These are phyloP conservation scores for Tauraco hartlaubi DNA, from an alignment of 2,797 vertebrate species.

Conservation along the genomic window DNA sequence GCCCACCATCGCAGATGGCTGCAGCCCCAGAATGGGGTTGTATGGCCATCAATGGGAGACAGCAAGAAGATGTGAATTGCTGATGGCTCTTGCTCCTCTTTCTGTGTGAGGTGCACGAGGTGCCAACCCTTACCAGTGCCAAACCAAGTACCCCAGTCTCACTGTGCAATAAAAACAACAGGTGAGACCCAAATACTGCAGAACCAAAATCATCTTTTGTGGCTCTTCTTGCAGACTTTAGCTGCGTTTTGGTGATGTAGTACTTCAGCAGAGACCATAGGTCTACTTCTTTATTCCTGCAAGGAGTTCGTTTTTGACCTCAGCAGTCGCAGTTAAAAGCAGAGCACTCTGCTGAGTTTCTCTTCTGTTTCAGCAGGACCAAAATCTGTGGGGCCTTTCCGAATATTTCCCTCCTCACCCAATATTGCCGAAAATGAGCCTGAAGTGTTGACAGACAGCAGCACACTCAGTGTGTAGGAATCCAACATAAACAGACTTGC, in stretches of 20 bases:
- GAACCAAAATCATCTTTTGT: background rate
- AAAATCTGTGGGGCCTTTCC: conserved; percentile 12
- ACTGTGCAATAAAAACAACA: background rate
- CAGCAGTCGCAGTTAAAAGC: background rate
- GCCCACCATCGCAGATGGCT: background rate
- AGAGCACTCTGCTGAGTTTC: background rate
- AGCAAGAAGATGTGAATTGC: background rate
- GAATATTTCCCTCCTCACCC: conserved; percentile 30
- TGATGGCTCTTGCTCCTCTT: background rate
- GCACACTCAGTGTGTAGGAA: conserved; percentile 37
- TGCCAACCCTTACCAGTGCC: background rate
- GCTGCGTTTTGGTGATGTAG: background rate
- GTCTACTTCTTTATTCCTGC: background rate
- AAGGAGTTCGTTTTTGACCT: background rate
- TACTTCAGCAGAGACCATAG: background rate
- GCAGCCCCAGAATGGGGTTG: background rate
- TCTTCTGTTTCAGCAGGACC: background rate
- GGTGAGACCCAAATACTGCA: background rate
- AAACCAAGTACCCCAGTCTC: background rate
- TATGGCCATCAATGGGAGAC: background rate
- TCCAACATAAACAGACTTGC: conserved; percentile 71
- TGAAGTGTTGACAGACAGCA: conserved; percentile 64
- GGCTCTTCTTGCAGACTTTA: background rate
- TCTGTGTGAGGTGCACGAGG: background rate
- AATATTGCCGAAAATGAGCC: conserved; percentile 51